These are phyloP conservation scores for Drosophila mimica DNA, from an alignment of 2,888 invertebrate genomes.

Conservation along the genomic window DNA sequence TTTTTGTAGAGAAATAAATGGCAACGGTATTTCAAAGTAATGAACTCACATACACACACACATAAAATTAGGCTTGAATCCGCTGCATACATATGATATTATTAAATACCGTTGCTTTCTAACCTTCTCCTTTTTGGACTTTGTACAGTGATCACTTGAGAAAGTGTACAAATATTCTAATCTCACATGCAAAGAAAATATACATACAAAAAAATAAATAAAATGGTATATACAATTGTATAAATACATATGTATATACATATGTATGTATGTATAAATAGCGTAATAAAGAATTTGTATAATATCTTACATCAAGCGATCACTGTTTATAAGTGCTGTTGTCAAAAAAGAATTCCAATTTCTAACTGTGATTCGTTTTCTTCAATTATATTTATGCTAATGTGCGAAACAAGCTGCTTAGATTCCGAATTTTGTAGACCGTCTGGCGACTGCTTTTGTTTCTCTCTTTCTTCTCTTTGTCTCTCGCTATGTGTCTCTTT, in stretches of 20 bases:
- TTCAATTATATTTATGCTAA: conserved; percentile 34
- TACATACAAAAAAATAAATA: not conserved
- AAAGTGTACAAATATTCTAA: not conserved
- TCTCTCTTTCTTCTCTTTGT: conserved; percentile 12
- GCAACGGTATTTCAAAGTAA: conserved; percentile 69
- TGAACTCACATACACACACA: conserved; percentile 28
- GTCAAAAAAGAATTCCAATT: conserved; percentile 22
- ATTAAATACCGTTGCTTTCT: conserved; percentile 41
- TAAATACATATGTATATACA: not conserved
- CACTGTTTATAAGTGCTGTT: conserved; percentile 6
- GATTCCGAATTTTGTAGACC: conserved; percentile 53
- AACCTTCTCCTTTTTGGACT: not conserved
- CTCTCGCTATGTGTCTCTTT: conserved; percentile 12
- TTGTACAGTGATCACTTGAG: not conserved
- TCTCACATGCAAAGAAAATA: not conserved
- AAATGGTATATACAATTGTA: not conserved
- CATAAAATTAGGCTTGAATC: conserved; percentile 18
- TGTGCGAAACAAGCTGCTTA: conserved; percentile 27
- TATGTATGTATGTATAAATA: not conserved
- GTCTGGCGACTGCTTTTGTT: conserved; percentile 50
- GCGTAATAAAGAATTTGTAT: not conserved
- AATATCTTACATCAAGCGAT: not conserved
- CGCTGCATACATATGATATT: conserved; percentile 18
- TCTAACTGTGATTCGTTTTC: conserved; percentile 29
- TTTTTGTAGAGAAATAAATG: conserved; percentile 68